These are phyloP conservation scores for Camelus bactrianus DNA, from an alignment of 2,113 vertebrate species.

Conservation along the genomic window DNA sequence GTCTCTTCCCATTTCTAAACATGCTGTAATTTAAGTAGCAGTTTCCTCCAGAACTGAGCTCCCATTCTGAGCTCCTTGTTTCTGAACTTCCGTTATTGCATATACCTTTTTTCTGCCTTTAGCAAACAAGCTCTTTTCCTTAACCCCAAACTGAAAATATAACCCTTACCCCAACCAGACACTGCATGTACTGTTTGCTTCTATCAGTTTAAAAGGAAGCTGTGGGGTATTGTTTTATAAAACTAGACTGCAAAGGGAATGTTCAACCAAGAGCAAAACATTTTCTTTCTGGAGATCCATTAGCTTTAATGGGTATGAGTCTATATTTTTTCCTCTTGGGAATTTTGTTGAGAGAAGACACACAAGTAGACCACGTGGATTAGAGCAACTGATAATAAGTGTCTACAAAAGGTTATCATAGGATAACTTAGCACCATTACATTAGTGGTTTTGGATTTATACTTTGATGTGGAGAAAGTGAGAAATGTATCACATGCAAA, in stretches of 20 bases:
- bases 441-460: slow-evolving; percentile 34
- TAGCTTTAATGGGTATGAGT: background rate
- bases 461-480: slow-evolving; percentile 13
- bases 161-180: background rate
- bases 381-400: background rate
- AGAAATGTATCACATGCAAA: background rate
- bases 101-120: background rate
- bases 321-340: background rate
- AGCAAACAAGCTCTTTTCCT: slow-evolving; percentile 15
- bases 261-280: slow-evolving; percentile 1
- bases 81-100: slow-evolving; percentile 6
- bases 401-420: background rate
- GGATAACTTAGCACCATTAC: background rate
- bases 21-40: slow-evolving; percentile 33
- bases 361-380: background rate
- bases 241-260: background rate
- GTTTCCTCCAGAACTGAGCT: slow-evolving; percentile 39
- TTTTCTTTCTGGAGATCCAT: slow-evolving; percentile 35
- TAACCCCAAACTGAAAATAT: background rate
- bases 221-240: background rate
- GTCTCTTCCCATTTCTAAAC: slow-evolving; percentile 44
- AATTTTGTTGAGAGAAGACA: background rate
- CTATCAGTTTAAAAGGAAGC: background rate
- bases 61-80: background rate
- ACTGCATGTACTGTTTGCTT: background rate